These are phyloP conservation scores for Protonemura montana DNA, from an alignment of 2,888 invertebrate species.

Conservation along the genomic window DNA sequence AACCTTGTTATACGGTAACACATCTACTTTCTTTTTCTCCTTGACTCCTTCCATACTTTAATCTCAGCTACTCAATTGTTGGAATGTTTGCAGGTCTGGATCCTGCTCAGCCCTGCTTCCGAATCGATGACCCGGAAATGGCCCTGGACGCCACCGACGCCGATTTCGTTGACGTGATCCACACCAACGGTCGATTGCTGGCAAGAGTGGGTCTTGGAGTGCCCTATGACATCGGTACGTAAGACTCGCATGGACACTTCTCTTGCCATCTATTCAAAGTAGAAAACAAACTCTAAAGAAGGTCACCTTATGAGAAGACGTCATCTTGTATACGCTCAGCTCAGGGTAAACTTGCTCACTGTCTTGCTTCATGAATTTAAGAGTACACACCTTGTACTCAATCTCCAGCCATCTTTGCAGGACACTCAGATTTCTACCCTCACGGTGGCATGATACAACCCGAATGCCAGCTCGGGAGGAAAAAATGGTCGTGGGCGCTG, in stretches of 20 bases:
- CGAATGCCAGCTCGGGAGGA: constrained; percentile 52
- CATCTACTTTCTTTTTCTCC: too few species aligned
- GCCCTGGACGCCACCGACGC: constrained; percentile 88
- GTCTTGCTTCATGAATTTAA: too few species aligned
- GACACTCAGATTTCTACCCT: constrained; percentile 58
- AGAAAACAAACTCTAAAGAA: too few species aligned
- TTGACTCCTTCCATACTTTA: too few species aligned
- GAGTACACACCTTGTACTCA: too few species aligned
- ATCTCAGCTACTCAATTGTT: too few species aligned
- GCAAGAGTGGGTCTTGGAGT: constrained; percentile 45
- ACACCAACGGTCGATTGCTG: constrained; percentile 72
- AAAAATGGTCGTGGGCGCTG: background rate
- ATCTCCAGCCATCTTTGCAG: constrained; percentile 52
- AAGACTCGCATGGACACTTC: too few species aligned
- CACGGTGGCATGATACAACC: constrained; percentile 58
- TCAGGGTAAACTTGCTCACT: too few species aligned
- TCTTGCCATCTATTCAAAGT: too few species aligned
- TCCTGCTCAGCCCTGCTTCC: constrained; percentile 92
- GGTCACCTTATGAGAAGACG: too few species aligned
- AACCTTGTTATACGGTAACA: too few species aligned
- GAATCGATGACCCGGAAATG: constrained; percentile 78
- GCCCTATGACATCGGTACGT: constrained; percentile 52
- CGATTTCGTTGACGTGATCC: constrained; percentile 86
- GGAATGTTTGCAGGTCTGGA: constrained; percentile 67
- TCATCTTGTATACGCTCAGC: too few species aligned